Percentiles rank a stretch among this genome's conserved stretches.
These are phyloP conservation scores for Miltochrista miniata DNA, from an alignment of 2,888 invertebrate species.

Conservation along the genomic window DNA sequence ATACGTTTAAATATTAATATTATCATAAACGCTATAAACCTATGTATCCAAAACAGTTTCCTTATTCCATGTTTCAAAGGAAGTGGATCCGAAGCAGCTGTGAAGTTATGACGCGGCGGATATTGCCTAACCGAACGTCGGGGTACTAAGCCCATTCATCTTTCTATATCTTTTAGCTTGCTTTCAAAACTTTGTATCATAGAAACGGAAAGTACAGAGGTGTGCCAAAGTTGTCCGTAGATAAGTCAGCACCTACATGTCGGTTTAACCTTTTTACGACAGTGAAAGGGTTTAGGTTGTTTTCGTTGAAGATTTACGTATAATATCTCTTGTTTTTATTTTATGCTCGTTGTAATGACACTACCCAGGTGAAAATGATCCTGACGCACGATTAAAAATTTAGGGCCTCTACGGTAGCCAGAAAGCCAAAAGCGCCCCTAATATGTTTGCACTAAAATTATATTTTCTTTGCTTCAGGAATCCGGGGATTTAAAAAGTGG, in stretches of 20 bases:
- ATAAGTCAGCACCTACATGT: not conserved
- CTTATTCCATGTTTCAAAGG: constrained; percentile 46
- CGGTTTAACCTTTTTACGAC: constrained; percentile 1
- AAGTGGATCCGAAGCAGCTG: constrained; percentile 63
- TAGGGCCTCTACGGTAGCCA: too few relatives aligned
- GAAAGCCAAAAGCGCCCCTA: too few relatives aligned
- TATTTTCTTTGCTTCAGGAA: too few relatives aligned
- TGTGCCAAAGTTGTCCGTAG: constrained; percentile 3
- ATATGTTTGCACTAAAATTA: too few relatives aligned
- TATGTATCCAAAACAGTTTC: constrained; percentile 23
- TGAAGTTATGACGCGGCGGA: constrained; percentile 68
- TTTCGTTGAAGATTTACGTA: too few relatives aligned
- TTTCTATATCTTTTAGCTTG: constrained; percentile 37
- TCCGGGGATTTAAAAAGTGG: too few relatives aligned
- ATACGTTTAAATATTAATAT: not conserved
- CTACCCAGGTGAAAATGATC: too few relatives aligned
- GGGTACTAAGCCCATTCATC: constrained; percentile 47
- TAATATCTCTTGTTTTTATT: too few relatives aligned
- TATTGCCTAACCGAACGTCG: constrained; percentile 63
- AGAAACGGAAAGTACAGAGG: constrained; percentile 10
- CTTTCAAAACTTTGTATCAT: constrained; percentile 29
- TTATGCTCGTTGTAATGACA: too few relatives aligned
- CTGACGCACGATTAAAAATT: too few relatives aligned
- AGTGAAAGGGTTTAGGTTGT: not conserved
- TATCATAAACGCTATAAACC: constrained; percentile 2